Evolutionary conservation across 1,140 invertebrate genomes (phyloP).

Genomic region (Leptestheria dahalacensis): DNA sequence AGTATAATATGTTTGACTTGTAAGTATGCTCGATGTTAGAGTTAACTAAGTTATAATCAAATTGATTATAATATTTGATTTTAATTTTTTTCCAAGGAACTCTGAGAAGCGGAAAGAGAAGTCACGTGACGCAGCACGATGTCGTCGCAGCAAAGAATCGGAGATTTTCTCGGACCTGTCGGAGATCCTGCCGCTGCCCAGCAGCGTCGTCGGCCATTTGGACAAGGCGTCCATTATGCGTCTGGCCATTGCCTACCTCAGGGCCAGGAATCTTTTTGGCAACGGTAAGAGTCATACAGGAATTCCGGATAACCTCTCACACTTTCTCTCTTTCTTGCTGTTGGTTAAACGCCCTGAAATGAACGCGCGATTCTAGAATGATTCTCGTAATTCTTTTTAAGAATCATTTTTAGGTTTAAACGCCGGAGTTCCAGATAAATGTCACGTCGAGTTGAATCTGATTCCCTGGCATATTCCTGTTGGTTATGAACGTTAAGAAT

Average conservation of each 20-base stretch:
- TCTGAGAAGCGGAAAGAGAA: constrained; percentile 95
- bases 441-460: no score
- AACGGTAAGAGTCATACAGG: constrained; percentile 57
- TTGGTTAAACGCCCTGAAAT: no score
- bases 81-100: constrained; percentile 40
- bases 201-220: constrained; percentile 56
- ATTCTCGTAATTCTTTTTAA: no score
- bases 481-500: no score
- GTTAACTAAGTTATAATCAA: no score
- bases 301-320: not conserved
- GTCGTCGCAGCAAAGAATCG: constrained; percentile 77
- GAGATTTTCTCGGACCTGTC: constrained; percentile 84
- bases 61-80: no score
- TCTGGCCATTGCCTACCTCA: constrained; percentile 77
- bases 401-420: no score
- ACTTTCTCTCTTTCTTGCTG: not conserved
- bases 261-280: constrained; percentile 63
- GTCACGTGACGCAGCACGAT: constrained; percentile 83
- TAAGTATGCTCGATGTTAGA: no score
- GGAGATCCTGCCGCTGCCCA: constrained; percentile 57
- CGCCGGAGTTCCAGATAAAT: no score
- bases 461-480: constrained; percentile 16
- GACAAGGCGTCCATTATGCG: constrained; percentile 93
- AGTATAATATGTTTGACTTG: no score
- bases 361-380: no score